Percentiles rank a stretch among this genome's conserved stretches.
Conservation (phyloP, 2,888 invertebrate species). For the Ophraella communa region DNA sequence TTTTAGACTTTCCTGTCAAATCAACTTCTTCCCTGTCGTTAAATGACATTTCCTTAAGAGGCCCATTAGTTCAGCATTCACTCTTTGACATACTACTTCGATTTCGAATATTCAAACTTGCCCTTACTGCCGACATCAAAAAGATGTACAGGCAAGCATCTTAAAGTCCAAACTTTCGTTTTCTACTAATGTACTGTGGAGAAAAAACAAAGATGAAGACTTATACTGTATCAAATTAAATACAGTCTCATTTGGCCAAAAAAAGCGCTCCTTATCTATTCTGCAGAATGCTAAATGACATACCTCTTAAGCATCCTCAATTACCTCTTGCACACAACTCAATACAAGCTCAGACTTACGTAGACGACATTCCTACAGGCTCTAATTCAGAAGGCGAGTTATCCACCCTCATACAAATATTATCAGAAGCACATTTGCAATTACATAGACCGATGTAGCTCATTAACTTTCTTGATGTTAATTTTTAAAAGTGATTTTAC, state of each 20-base stretch:
- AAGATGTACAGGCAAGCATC: constrained; percentile 21
- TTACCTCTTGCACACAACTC: too few species aligned
- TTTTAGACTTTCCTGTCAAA: background rate
- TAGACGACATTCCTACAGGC: too few species aligned
- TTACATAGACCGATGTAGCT: too few species aligned
- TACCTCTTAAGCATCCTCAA: too few species aligned
- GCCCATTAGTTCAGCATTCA: constrained; percentile 17
- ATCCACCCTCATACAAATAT: too few species aligned
- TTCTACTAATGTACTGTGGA: constrained; percentile 22
- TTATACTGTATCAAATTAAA: constrained; percentile 17
- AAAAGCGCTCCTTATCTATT: too few species aligned
- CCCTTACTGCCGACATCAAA: constrained; percentile 3
- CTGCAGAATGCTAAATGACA: too few species aligned
- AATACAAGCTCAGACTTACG: too few species aligned
- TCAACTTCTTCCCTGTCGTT: constrained; percentile 5
- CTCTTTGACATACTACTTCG: constrained; percentile 21
- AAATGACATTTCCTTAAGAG: constrained; percentile 19
- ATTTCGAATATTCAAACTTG: constrained; percentile 21
- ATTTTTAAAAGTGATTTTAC: too few species aligned
- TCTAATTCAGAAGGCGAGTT: too few species aligned
- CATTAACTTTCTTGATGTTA: too few species aligned
- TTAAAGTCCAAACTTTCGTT: background rate
- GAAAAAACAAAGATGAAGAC: background rate
- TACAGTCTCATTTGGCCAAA: constrained; percentile 25
- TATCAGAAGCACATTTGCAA: too few species aligned